Base-by-base conservation (phyloP, 1,140 invertebrate species). In the Campodea augens region DNA sequence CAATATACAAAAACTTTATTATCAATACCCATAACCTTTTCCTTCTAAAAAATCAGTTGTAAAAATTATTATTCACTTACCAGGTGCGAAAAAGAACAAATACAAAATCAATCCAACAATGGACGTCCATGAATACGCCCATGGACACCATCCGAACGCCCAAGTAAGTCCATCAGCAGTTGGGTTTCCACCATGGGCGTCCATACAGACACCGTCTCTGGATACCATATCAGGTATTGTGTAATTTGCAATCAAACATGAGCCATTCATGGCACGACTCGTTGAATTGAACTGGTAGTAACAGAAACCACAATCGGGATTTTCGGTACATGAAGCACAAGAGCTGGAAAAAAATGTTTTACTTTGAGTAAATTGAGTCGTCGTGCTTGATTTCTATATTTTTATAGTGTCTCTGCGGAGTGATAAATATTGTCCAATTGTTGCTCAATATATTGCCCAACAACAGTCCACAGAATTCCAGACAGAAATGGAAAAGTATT, bases 31-130 rank as follows among this genome's bases (percentile, higher is more conserved):
- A n/a, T n/a, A n/a, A n/a, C n/a, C n/a, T n/a, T n/a, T n/a, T n/a
- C n/a, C n/a, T n/a, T n/a, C n/a, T n/a, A n/a, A n/a, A n/a, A n/a
- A n/a, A n/a, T n/a, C n/a, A n/a, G n/a, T n/a, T n/a, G n/a, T n/a
- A n/a, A n/a, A n/a, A n/a, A n/a, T n/a, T n/a, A n/a, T n/a, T n/a
- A 19, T 18, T 12, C 46, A 38, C 50, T 50, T 54, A 68, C 67
- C 69, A 52, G 68, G 66, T 38, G 68, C 65, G 58, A 71, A 72
- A 43, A 63, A 70, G 29, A 70, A 54, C 20, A 72, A 55, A 51
- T 72, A 72, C 5, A 67, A 43, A 22, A 63, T 55, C 18, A 73
- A 53, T n/a, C 68, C 70, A 19, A 66, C 46, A 46, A 72, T 60
- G 2, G 64, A 62, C 52, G 71, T 59, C 69, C 69, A 72, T 1